phyloP scores from a whole-genome alignment of 2,888 invertebrate genomes.

The Sphinx pinastri region DNA sequence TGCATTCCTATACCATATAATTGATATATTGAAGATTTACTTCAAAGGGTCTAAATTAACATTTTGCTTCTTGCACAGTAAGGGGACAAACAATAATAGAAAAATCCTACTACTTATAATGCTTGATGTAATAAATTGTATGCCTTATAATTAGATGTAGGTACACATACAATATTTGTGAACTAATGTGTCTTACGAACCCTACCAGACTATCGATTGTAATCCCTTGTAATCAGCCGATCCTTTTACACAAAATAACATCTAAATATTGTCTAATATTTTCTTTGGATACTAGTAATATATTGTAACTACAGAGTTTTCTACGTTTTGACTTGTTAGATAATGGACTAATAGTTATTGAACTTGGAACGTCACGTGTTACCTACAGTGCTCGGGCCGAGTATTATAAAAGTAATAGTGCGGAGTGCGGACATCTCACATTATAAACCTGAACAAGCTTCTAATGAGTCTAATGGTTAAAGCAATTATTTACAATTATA shows the following conservation, averaged over 20 bases:
- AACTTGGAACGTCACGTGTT: neutral
- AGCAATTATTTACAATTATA: slow-evolving; percentile 72
- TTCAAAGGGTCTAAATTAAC: neutral
- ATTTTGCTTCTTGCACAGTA: too few species aligned
- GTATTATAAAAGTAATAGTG: neutral
- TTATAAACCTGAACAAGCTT: slow-evolving; percentile 30
- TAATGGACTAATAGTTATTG: neutral
- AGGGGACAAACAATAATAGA: too few species aligned
- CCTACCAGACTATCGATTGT: neutral
- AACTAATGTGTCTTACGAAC: neutral
- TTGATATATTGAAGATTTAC: neutral
- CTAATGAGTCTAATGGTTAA: slow-evolving; percentile 56
- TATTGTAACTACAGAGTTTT: too few species aligned
- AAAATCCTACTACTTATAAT: too few species aligned
- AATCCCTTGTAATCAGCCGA: too few species aligned
- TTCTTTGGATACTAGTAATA: too few species aligned
- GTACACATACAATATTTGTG: too few species aligned
- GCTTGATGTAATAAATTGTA: too few species aligned
- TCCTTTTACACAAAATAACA: too few species aligned
- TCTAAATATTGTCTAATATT: too few species aligned
- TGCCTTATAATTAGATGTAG: too few species aligned
- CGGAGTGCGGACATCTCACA: neutral
- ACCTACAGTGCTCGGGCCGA: neutral
- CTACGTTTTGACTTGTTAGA: neutral
- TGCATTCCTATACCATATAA: neutral